These are phyloP conservation scores for Scaptomyza pallida DNA, from an alignment of 1,140 invertebrate species.

Conservation along the genomic window DNA sequence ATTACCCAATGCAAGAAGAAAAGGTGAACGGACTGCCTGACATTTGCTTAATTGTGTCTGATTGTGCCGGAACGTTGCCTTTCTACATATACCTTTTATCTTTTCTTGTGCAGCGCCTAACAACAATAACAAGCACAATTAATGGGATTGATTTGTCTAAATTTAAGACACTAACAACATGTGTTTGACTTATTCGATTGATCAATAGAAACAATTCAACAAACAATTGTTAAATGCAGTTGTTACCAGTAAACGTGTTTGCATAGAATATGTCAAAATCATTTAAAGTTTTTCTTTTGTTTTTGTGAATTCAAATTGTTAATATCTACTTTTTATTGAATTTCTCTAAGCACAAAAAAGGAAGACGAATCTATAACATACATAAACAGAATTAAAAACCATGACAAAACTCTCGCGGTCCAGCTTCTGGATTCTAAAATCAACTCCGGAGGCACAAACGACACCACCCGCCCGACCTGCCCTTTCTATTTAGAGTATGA, in stretches of 20 bases:
- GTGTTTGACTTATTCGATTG: neutral
- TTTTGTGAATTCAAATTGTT: too few species aligned
- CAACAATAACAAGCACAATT: neutral
- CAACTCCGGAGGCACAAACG: too few species aligned
- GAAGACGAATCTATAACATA: too few species aligned
- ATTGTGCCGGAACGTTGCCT: constrained; percentile 68
- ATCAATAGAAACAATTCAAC: neutral
- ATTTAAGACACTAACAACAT: neutral
- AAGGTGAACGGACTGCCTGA: constrained; percentile 71
- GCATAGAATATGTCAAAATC: too few species aligned
- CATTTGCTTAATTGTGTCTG: constrained; percentile 74
- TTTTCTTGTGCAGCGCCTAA: constrained; percentile 7
- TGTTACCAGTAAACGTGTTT: neutral
- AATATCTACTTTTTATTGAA: too few species aligned
- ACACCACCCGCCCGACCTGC: too few species aligned
- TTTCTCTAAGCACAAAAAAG: too few species aligned
- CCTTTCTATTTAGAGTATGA: too few species aligned
- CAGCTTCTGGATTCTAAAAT: too few species aligned
- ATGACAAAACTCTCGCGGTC: too few species aligned
- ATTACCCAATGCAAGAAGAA: constrained; percentile 23
- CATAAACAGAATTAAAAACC: too few species aligned
- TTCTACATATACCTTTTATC: neutral
- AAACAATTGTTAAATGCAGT: neutral
- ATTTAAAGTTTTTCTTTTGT: neutral
- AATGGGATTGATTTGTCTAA: constrained; percentile 4